A percentile compares a stretch with the other conserved stretches of the same genome.
Evolutionary conservation across 2,113 vertebrate species (phyloP).

Genomic region (Protobothrops flavoviridis): DNA sequence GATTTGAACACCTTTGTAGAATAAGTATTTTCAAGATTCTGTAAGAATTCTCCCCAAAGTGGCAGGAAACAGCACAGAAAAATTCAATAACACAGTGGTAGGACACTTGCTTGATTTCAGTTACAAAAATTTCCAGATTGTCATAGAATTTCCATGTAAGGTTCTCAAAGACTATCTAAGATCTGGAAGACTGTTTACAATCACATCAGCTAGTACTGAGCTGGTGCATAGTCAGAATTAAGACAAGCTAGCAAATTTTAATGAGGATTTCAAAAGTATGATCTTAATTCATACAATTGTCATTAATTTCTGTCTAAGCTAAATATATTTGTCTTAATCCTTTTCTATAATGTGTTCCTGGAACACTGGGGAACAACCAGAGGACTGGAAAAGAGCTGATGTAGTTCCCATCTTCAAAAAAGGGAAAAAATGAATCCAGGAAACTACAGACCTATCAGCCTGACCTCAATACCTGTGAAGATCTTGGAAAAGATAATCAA

Average conservation of each 20-base stretch:
- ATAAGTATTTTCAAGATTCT: not conserved
- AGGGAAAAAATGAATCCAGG: too few species aligned
- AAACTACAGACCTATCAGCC: too few species aligned
- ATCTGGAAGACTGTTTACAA: not conserved
- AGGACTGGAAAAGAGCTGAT: too few species aligned
- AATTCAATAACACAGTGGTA: not conserved
- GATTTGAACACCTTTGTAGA: not conserved
- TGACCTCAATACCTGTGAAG: too few species aligned
- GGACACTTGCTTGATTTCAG: not conserved
- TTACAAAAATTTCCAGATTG: not conserved
- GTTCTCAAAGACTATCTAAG: not conserved
- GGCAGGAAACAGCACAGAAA: not conserved
- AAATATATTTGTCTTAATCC: not conserved
- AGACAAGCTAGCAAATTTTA: not conserved
- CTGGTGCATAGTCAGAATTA: not conserved
- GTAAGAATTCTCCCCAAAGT: not conserved
- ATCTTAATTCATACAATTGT: not conserved
- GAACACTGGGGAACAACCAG: too few species aligned
- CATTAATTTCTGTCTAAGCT: not conserved
- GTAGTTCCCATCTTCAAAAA: too few species aligned
- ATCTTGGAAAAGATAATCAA: too few species aligned
- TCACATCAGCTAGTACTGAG: not conserved
- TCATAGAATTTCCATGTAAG: not conserved
- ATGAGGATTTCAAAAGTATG: not conserved
- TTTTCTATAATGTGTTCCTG: too few species aligned